A percentile compares a stretch with the other conserved stretches of the same genome.
phyloP scores from a whole-genome alignment of 2,888 invertebrate species.

The Pristionchus japonicus region DNA sequence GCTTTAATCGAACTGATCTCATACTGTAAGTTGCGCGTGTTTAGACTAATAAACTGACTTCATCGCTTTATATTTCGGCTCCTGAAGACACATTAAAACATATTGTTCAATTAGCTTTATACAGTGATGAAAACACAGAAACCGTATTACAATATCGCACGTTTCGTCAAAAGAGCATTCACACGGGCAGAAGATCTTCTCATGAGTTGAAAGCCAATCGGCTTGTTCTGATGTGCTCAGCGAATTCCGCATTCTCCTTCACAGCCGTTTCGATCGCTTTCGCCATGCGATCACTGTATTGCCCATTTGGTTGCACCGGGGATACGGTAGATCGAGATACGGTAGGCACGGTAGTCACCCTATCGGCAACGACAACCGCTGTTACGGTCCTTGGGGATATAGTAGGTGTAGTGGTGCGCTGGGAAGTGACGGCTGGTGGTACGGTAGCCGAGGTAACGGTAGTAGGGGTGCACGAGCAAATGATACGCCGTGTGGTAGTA shows the following conservation, averaged over 20 bases:
- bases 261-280: background rate
- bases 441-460: background rate
- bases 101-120: background rate
- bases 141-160: background rate
- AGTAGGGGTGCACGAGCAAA: background rate
- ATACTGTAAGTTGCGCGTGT: background rate
- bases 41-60: background rate
- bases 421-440: background rate
- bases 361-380: background rate
- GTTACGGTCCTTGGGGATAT: background rate
- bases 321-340: too few species aligned
- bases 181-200: background rate
- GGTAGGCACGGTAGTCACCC: background rate
- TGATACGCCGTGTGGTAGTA: background rate
- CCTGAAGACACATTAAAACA: background rate
- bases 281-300: background rate
- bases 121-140: background rate
- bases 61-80: background rate
- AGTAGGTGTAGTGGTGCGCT: background rate
- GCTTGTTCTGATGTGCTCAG: background rate
- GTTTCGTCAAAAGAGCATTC: background rate
- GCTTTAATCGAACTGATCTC: slow-evolving; percentile 30
- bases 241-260: slow-evolving; percentile 5
- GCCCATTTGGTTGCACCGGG: background rate
- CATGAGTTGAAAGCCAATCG: background rate